phyloP scores from a whole-genome alignment of 2,113 vertebrate genomes.

The Anolis carolinensis region DNA sequence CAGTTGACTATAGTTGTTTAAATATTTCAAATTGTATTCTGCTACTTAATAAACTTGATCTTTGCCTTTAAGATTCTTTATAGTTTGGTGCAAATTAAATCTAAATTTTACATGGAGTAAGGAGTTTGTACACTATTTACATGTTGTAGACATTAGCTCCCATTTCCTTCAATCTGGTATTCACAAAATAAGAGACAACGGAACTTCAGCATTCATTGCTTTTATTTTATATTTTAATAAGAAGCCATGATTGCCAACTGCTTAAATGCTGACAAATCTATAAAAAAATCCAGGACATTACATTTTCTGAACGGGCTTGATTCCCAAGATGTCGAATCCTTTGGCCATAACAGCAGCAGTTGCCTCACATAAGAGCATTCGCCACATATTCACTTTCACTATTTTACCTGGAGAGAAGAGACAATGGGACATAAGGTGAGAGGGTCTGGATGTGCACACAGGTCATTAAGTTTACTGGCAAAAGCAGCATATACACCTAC shows the following conservation, averaged over 20 bases:
- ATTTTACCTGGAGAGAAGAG: conserved; percentile 82
- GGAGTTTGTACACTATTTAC: no score
- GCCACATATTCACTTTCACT: conserved; percentile 94
- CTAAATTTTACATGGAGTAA: not conserved
- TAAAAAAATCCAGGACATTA: conserved; percentile 63
- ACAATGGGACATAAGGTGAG: not conserved
- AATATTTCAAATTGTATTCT: not conserved
- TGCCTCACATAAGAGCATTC: conserved; percentile 93
- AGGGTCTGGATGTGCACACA: not conserved
- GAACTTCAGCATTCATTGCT: not conserved
- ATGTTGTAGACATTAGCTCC: not conserved
- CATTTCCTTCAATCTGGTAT: not conserved
- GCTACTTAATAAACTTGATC: not conserved
- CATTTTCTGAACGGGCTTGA: conserved; percentile 94
- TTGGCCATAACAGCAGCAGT: conserved; percentile 91
- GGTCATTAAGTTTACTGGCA: not conserved
- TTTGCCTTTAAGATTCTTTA: no score
- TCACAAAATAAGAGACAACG: not conserved
- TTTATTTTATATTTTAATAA: conserved; percentile 14
- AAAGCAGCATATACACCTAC: not conserved
- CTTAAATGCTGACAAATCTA: conserved; percentile 47
- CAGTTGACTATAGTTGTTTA: not conserved
- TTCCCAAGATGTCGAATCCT: conserved; percentile 91
- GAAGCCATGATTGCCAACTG: not conserved
- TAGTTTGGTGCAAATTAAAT: not conserved